Base-by-base conservation (phyloP, 2,113 vertebrate genomes). In the Dipodomys ordii region DNA sequence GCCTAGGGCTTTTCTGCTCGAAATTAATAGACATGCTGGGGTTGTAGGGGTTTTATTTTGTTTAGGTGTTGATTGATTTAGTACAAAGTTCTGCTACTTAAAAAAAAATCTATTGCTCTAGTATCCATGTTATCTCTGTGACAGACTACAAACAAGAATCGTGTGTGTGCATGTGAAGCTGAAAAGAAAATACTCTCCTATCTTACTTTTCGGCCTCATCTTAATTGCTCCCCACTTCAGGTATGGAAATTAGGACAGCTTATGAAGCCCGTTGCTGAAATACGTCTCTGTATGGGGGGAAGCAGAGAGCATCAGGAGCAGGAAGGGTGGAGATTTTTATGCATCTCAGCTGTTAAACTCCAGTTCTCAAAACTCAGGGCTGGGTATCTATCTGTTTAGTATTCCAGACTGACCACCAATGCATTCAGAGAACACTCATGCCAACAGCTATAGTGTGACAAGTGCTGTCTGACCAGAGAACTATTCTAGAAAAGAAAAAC, bases 401-500 rank as follows among this genome's bases (percentile, higher is more conserved):
- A 90, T 95, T 94, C 85, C 11, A 67, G 30, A 65, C 90, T 83
- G 84, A 94, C 88, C 90, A 90, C 90, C 87, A 73, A 93, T 62
- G 79, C 83, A 93, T 93, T 94, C 94, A 80, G 90, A 94, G 78
- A 71, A 86, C 74, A 81, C 27, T 53, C 79, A 85, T 73, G 92
- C 83, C 95, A 68, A 35, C 82, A 92, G 92, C 87, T 69, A 95
- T 18, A 84, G 81, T 7, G 2, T 62, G 27, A 69, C 78, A 68
- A 87, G 27, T 72, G 90, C 39, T 93, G 90, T 84, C 94, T 82
- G 82, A 87, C 73, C 93, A 90, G 53, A 89, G 69, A 94, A 62
- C 79, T 35, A 90, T 81, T 95, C 86, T 85, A 71, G 81, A 93
- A 93, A 88, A 95, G 92, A 91, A 91, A 95, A 94, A 39, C 67